phyloP scores from a whole-genome alignment of 1,140 invertebrate genomes.

The Theocolax elegans region DNA sequence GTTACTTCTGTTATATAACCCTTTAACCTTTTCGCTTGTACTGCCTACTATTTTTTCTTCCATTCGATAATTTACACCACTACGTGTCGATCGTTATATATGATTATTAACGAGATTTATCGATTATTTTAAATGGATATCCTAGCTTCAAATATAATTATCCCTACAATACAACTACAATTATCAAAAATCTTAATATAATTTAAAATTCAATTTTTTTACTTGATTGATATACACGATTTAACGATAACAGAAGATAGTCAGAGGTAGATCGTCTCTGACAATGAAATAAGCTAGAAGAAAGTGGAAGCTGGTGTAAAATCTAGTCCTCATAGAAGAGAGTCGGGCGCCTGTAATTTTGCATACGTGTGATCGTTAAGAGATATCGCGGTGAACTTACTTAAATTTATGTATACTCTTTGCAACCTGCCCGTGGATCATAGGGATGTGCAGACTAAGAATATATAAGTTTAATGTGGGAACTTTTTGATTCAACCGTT shows the following conservation, averaged over 20 bases:
- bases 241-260: too few species aligned
- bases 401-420: conserved; percentile 21
- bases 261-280: too few species aligned
- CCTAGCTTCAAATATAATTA: too few species aligned
- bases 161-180: too few species aligned
- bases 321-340: conserved; percentile 8
- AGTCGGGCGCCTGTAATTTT: conserved; percentile 61
- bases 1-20: not conserved
- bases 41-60: not conserved
- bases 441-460: conserved; percentile 9
- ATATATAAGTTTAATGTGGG: conserved; percentile 34
- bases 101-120: too few species aligned
- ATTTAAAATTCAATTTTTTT: too few species aligned
- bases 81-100: too few species aligned
- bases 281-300: too few species aligned
- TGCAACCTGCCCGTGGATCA: not conserved
- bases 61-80: too few species aligned
- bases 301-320: not conserved
- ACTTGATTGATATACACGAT: too few species aligned
- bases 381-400: conserved; percentile 19
- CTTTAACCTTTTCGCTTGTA: not conserved
- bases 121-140: too few species aligned
- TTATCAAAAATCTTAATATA: too few species aligned
- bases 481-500: not conserved
- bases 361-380: conserved; percentile 60